Percentiles rank a stretch among this genome's conserved stretches.
These are phyloP conservation scores for Trichogramma pretiosum DNA, from an alignment of 1,140 invertebrate species.

Conservation along the genomic window DNA sequence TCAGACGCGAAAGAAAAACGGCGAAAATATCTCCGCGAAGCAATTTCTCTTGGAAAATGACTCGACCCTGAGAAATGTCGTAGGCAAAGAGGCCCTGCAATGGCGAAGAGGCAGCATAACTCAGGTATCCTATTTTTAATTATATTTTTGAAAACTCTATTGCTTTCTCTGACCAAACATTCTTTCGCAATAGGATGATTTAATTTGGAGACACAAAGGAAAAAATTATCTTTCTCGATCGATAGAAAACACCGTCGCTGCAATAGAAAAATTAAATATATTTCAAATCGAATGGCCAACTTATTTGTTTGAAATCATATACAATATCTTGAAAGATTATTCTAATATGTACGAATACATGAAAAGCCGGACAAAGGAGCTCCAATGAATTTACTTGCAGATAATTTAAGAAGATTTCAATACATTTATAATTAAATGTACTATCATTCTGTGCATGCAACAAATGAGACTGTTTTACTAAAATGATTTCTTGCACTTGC, in stretches of 20 bases:
- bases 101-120: conserved; percentile 59
- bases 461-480: no score
- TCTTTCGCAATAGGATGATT: conserved; percentile 53
- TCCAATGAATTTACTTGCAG: no score
- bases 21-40: conserved; percentile 51
- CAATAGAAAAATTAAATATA: conserved; percentile 62
- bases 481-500: no score
- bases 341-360: conserved; percentile 68
- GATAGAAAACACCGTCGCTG: conserved; percentile 61
- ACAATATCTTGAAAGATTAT: conserved; percentile 66
- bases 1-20: conserved; percentile 38
- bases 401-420: no score
- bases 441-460: no score
- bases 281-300: conserved; percentile 65
- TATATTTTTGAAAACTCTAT: not conserved
- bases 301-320: conserved; percentile 64
- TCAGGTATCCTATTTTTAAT: conserved; percentile 42
- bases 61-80: conserved; percentile 65
- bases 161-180: no score
- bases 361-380: conserved; percentile 42
- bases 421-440: no score
- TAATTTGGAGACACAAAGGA: conserved; percentile 60
- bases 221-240: conserved; percentile 57
- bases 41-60: conserved; percentile 66
- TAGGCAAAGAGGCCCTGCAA: conserved; percentile 78